Conservation (phyloP, 2,797 vertebrate species). For the Lophotriccus pileatus region DNA sequence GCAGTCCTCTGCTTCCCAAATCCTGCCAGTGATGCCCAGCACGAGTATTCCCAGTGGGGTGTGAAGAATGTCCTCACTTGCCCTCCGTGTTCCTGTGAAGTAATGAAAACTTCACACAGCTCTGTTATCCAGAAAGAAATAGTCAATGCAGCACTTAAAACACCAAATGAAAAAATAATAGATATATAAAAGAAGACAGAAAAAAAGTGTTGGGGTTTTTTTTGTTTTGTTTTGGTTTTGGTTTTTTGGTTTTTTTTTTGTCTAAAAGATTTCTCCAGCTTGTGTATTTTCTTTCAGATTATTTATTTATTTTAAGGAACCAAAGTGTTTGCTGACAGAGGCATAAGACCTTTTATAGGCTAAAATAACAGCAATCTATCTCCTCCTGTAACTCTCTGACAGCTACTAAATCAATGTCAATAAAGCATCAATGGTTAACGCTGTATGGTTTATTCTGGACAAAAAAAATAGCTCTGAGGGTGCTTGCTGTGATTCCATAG, state of each 20-base stretch:
- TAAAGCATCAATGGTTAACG: conserved; percentile 35
- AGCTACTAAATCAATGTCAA: conserved; percentile 58
- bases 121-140: background rate
- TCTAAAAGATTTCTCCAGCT: background rate
- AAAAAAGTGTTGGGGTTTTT: too few species aligned
- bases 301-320: conserved; percentile 45
- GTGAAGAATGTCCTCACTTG: background rate
- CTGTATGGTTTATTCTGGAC: background rate
- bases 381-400: conserved; percentile 21
- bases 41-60: background rate
- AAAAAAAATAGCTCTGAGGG: background rate
- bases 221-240: background rate
- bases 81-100: background rate
- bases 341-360: conserved; percentile 40
- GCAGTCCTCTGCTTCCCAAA: background rate
- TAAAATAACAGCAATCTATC: conserved; percentile 55
- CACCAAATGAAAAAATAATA: background rate
- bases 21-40: background rate
- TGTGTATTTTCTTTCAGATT: conserved; percentile 32
- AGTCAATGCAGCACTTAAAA: background rate
- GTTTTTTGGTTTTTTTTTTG: background rate
- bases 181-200: background rate
- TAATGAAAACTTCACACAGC: background rate
- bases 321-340: conserved; percentile 50
- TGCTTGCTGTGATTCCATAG: background rate